Percentiles rank a stretch among this genome's conserved stretches.
Evolutionary conservation across 2,888 invertebrate genomes (phyloP).

Genomic region (Falcaria lacertinaria): DNA sequence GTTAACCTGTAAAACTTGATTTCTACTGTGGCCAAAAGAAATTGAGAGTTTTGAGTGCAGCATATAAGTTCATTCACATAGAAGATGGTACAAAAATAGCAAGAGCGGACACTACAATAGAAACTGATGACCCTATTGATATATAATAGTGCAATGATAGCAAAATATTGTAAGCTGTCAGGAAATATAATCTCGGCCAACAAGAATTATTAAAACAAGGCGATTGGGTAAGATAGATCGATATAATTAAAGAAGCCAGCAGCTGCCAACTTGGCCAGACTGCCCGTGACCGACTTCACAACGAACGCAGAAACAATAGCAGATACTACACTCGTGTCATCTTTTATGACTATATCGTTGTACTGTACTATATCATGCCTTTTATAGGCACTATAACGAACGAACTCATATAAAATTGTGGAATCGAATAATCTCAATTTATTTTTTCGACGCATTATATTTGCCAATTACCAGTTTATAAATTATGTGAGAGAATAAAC

Average conservation of each 20-base stretch:
- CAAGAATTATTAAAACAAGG: slow-evolving; percentile 27
- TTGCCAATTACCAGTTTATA: too few relatives aligned
- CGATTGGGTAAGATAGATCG: slow-evolving; percentile 42
- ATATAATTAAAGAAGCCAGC: slow-evolving; percentile 58
- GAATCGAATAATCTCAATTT: too few relatives aligned
- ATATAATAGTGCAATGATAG: neutral
- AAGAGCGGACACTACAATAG: too few relatives aligned
- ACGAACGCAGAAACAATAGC: slow-evolving; percentile 14
- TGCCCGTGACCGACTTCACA: slow-evolving; percentile 47
- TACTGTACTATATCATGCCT: neutral
- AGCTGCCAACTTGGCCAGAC: slow-evolving; percentile 70
- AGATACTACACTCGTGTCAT: slow-evolving; percentile 7
- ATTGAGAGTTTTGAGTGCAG: too few relatives aligned
- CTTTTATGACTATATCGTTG: neutral
- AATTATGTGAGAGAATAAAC: too few relatives aligned
- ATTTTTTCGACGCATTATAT: too few relatives aligned
- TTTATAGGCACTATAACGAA: slow-evolving; percentile 1
- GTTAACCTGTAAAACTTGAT: too few relatives aligned
- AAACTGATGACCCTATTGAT: too few relatives aligned
- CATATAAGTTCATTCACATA: too few relatives aligned
- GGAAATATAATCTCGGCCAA: slow-evolving; percentile 30
- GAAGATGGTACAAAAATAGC: too few relatives aligned
- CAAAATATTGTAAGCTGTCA: slow-evolving; percentile 18
- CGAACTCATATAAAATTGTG: slow-evolving; percentile 10
- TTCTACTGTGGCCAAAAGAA: too few relatives aligned